A percentile compares a stretch with the other conserved stretches of the same genome.
These are phyloP conservation scores for Nettapus auritus DNA, from an alignment of 2,113 vertebrate genomes.

Conservation along the genomic window DNA sequence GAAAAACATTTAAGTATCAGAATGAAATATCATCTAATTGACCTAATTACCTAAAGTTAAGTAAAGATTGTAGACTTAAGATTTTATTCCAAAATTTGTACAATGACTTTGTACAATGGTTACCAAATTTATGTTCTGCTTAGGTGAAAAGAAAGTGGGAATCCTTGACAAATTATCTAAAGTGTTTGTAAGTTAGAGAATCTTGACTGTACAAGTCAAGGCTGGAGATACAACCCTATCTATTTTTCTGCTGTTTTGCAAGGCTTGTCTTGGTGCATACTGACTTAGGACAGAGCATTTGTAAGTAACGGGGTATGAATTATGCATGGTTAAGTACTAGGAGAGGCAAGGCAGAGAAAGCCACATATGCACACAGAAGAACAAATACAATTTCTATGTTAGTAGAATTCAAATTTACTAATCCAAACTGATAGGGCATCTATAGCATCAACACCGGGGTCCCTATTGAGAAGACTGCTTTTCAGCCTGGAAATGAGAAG, in stretches of 20 bases:
- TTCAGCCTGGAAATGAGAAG: too few species aligned
- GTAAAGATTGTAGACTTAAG: background rate
- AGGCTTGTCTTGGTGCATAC: background rate
- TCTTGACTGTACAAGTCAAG: background rate
- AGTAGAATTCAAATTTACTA: background rate
- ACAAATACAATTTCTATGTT: background rate
- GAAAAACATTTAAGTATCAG: background rate
- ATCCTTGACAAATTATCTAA: background rate
- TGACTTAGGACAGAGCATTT: background rate
- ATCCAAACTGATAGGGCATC: background rate
- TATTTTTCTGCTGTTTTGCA: background rate
- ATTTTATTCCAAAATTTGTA: background rate
- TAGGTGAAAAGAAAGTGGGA: background rate
- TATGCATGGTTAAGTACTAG: background rate
- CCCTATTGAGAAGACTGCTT: too few species aligned
- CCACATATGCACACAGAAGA: background rate
- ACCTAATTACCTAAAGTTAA: background rate
- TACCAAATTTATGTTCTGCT: background rate
- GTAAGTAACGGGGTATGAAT: background rate
- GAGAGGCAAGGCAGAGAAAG: background rate
- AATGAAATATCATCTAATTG: background rate
- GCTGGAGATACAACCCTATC: background rate
- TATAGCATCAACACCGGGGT: background rate
- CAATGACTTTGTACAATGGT: background rate
- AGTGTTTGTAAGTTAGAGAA: background rate